These are phyloP conservation scores for Cosmorhoe ocellata DNA, from an alignment of 2,888 invertebrate species.

Conservation along the genomic window DNA sequence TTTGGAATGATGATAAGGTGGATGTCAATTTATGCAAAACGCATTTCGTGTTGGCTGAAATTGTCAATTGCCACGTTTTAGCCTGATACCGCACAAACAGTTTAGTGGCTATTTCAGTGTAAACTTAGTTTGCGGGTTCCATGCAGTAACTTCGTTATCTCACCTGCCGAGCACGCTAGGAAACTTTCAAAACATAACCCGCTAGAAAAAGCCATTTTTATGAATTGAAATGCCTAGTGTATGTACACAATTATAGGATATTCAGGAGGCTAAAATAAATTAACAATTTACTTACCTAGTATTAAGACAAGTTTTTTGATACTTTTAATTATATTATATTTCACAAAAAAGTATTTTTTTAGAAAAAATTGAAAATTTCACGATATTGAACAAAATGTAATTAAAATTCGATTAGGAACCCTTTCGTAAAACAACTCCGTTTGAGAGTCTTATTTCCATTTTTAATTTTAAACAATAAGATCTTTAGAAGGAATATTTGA, in stretches of 20 bases:
- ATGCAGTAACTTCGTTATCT: constrained; percentile 46
- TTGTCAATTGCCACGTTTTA: constrained; percentile 14
- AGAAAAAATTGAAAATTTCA: no score
- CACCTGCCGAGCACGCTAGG: constrained; percentile 29
- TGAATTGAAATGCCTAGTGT: no score
- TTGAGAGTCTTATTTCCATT: constrained; percentile 8
- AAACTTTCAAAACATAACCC: constrained; percentile 28
- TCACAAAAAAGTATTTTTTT: no score
- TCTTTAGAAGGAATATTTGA: constrained; percentile 5
- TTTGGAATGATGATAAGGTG: no score
- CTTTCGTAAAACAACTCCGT: constrained; percentile 8
- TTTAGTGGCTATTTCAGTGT: constrained; percentile 47
- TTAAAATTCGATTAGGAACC: not conserved
- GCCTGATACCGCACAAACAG: constrained; percentile 35
- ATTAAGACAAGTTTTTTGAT: no score
- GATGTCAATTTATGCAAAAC: no score
- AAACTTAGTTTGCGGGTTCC: constrained; percentile 24
- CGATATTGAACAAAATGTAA: constrained; percentile 2
- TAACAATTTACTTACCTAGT: no score
- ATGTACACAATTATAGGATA: no score
- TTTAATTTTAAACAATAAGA: constrained; percentile 17
- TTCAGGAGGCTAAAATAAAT: no score
- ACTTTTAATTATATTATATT: no score
- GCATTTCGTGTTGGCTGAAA: constrained; percentile 11
- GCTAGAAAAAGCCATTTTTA: no score